Evolutionary conservation across 2,797 vertebrate species (phyloP).

Genomic region (Sparus aurata): DNA sequence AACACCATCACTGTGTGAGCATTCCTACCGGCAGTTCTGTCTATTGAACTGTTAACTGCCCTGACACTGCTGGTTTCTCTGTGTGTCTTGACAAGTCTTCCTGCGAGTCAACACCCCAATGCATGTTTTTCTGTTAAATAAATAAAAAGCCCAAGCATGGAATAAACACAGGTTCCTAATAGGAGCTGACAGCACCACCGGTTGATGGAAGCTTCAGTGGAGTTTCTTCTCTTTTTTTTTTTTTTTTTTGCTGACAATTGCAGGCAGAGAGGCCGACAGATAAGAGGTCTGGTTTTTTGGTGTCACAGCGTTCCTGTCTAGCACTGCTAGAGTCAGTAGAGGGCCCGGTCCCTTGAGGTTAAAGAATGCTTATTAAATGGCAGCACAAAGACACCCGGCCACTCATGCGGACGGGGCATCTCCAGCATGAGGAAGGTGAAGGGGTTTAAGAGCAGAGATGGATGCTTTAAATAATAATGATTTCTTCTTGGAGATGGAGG

Average conservation of each 20-base stretch:
- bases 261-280: conserved; percentile 53
- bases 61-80: conserved; percentile 74
- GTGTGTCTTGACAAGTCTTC: conserved; percentile 70
- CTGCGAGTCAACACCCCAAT: conserved; percentile 66
- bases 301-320: conserved; percentile 70
- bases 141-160: conserved; percentile 75
- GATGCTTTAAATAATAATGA: conserved; percentile 84
- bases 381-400: conserved; percentile 77
- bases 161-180: conserved; percentile 79
- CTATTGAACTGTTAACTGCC: conserved; percentile 78
- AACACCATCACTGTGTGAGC: conserved; percentile 65
- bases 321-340: conserved; percentile 56
- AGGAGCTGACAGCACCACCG: conserved; percentile 75
- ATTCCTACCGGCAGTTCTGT: conserved; percentile 62
- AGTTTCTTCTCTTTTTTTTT: conserved; percentile 34
- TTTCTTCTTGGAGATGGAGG: conserved; percentile 64
- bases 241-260: conserved; percentile 76
- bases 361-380: conserved; percentile 78
- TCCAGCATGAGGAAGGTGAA: conserved; percentile 67
- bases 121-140: conserved; percentile 81
- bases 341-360: conserved; percentile 69
- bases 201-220: conserved; percentile 64
- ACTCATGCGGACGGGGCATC: conserved; percentile 74
- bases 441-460: conserved; percentile 77
- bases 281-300: conserved; percentile 58